Evolutionary conservation across 2,797 vertebrate genomes (phyloP), one percentile per base, ranked within the genome.

Genomic region (Lepus oiostolus): DNA sequence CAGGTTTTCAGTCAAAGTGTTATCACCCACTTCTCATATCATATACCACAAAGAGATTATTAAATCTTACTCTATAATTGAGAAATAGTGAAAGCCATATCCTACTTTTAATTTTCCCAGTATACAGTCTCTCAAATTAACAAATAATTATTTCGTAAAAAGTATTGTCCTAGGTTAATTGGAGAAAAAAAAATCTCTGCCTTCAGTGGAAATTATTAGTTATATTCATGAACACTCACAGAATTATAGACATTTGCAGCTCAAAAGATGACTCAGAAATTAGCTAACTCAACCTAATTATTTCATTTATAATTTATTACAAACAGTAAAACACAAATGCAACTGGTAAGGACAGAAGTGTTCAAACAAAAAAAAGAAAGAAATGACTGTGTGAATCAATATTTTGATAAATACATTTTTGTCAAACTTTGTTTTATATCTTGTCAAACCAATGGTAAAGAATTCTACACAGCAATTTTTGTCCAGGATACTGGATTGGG

Each of bases 81-180:
- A 52, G 54, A 90, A 2, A 60, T 19, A 86, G 4, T 38, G 19
- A 89, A 83, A 87, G 2, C n/a, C 82, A 63, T 50, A 12, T 2
- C 0, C 8, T 16, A 58, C 10, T 50, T 91, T 95, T 86, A 38
- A 21, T 30, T 94, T 96, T 58, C 72, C 17, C 28, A 60, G 21
- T 35, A 38, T n/a, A 60, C 13, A 65, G 21, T 79, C 30, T 80
- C 89, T 93, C 35, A 91, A 77, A 93, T 65, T 86, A 91, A 88
- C 19, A 71, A 65, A 72, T 65, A 63, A 19, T 90, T 54, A 42
- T 71, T 88, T 91, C 65, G 26, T 89, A 3, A 42, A 71, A 58
- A 1, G 6, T 80, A 6, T 4, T 87, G 3, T 30, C 38, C 32
- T 84, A 65, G 32, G 52, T 79, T 76, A 71, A 47, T 63, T 32